Evolutionary conservation across 2,888 invertebrate genomes (phyloP), one percentile per base, ranked within the genome.

Genomic region (Rhamnusium bicolor): DNA sequence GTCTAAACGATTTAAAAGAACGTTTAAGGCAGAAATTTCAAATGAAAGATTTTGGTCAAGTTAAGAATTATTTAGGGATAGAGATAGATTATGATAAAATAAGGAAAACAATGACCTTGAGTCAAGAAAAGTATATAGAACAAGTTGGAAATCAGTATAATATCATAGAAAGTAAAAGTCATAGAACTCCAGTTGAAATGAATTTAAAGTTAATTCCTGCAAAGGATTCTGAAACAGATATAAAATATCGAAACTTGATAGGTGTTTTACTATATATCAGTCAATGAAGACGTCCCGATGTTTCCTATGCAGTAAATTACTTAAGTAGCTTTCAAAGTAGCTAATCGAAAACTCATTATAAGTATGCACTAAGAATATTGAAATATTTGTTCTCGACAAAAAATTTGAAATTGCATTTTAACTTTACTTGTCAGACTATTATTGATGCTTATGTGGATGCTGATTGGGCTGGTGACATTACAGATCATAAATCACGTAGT

Each of bases 401-500:
- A 61, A 47, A 78, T 67, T 69, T 74, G 12, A 72, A 62, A 27
- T 60, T 79, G 49, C 58, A 69, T 47, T 79, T 56, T 56, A 56
- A 63, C 40, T 29, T 49, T 29, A 19, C 24, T 53, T 29, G 62
- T 46, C 46, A 27, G 0, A 63, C 54, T 40, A 3, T 29, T 32
- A 6, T 72, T 40, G 58, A 63, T 51, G 69, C 68, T 51, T 70
- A 54, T 67, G 74, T 72, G 4, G 74, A 74, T 46, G 53, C 72
- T 21, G 74, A 76, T 51, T 76, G 74, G 74, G 76, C 63, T 54
- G 70, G 74, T 46, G 76, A 76, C 40, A 56, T 14, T 19, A 61
- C 16, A 14, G 76, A 74, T 24, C 32, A 70, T 51, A 76, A 77
- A 58, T 76, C 73, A 61, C 46, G 51, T 46, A 32, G 80, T 8